These are phyloP conservation scores for Corydoras maculifer DNA, from an alignment of 2,113 vertebrate species.

Conservation along the genomic window DNA sequence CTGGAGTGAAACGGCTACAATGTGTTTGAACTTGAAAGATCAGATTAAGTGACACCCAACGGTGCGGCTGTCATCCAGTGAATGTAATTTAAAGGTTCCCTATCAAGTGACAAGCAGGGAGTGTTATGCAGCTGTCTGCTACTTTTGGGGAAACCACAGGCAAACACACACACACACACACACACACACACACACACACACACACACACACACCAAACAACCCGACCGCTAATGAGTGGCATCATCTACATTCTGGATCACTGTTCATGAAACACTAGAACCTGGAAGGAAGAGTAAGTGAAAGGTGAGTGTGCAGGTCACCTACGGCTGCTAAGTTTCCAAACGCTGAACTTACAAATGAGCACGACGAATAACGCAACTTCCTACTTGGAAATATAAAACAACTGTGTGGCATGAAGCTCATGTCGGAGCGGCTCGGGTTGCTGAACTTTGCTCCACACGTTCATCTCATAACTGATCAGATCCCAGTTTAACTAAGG, in stretches of 20 bases:
- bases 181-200: too few species aligned
- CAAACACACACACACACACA: conserved; percentile 16
- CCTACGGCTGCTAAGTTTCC: not conserved
- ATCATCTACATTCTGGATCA: conserved; percentile 33
- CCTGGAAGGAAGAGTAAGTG: not conserved
- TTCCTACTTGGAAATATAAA: too few species aligned
- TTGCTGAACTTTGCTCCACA: not conserved
- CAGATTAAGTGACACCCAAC: not conserved
- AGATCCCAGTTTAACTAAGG: too few species aligned
- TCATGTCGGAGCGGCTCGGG: not conserved
- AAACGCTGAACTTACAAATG: too few species aligned
- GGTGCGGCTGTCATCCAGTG: not conserved
- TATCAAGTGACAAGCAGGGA: conserved; percentile 16
- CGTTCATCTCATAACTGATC: too few species aligned
- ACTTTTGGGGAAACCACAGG: conserved; percentile 5
- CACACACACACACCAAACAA: not conserved
- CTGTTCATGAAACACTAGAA: conserved; percentile 30
- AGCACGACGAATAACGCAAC: too few species aligned
- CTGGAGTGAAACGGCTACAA: too few species aligned
- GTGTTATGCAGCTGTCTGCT: not conserved
- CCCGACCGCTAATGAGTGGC: conserved; percentile 1
- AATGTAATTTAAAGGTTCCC: conserved; percentile 16
- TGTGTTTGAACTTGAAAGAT: not conserved
- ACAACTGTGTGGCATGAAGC: too few species aligned
- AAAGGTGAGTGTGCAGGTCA: not conserved